A percentile compares a stretch with the other conserved stretches of the same genome.
phyloP scores from a whole-genome alignment of 2,113 vertebrate species.

The Steatornis caripensis region DNA sequence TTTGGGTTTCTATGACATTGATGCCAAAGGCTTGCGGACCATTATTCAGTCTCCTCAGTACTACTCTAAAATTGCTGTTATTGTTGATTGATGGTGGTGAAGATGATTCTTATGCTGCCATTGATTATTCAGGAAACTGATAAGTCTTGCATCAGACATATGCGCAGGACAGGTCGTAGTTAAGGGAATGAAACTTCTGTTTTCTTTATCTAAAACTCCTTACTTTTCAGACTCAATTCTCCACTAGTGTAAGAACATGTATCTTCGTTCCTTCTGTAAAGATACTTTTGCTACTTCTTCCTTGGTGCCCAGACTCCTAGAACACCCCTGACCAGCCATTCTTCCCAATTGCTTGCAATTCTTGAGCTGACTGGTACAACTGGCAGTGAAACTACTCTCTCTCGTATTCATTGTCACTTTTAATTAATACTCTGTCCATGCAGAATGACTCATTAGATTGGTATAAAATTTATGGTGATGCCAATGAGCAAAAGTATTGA shows the following conservation, averaged over 20 bases:
- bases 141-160: background rate
- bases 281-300: background rate
- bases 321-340: background rate
- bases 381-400: background rate
- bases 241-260: background rate
- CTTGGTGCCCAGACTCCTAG: background rate
- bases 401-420: background rate
- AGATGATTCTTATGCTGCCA: rapidly evolving
- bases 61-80: background rate
- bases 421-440: slow-evolving; percentile 17
- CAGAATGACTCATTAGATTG: slow-evolving; percentile 18
- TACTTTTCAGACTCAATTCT: background rate
- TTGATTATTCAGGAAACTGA: background rate
- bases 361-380: background rate
- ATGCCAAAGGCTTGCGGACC: background rate
- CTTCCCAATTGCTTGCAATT: background rate
- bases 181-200: background rate
- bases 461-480: slow-evolving; percentile 20
- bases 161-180: background rate
- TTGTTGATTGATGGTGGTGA: background rate
- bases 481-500: slow-evolving; percentile 35
- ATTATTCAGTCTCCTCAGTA: background rate
- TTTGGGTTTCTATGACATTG: background rate
- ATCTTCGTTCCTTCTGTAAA: background rate
- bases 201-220: background rate